phyloP scores from a whole-genome alignment of 1,140 invertebrate species.

The Heliconius nattereri region DNA sequence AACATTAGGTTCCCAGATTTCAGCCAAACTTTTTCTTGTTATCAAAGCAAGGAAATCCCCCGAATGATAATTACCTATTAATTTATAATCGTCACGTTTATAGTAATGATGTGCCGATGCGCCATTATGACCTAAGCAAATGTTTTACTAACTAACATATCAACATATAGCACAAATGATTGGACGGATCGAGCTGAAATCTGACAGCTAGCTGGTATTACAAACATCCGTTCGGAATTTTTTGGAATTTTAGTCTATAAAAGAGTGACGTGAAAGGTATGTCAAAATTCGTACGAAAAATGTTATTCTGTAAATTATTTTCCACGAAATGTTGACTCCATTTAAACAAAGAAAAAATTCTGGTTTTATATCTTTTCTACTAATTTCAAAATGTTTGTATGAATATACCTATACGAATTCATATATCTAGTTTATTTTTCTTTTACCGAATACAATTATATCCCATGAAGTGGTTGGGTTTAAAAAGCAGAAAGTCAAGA shows the following conservation, averaged over 20 bases:
- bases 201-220: neutral
- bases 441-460: neutral
- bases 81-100: too few species aligned
- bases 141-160: neutral
- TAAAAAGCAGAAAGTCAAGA: too few species aligned
- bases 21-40: too few species aligned
- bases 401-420: too few species aligned
- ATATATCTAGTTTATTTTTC: neutral
- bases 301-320: neutral
- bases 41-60: too few species aligned
- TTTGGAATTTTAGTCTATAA: neutral
- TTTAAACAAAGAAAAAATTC: neutral
- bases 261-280: neutral
- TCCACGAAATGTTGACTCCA: neutral
- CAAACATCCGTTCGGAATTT: neutral
- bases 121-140: neutral
- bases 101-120: too few species aligned
- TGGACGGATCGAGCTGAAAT: conserved; percentile 3
- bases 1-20: too few species aligned
- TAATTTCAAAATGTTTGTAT: neutral
- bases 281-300: neutral
- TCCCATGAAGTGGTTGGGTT: too few species aligned
- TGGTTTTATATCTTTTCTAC: neutral
- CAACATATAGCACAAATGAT: neutral
- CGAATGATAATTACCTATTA: too few species aligned